Evolutionary conservation across 2,113 vertebrate genomes (phyloP).

Genomic region (Sturnira hondurensis): DNA sequence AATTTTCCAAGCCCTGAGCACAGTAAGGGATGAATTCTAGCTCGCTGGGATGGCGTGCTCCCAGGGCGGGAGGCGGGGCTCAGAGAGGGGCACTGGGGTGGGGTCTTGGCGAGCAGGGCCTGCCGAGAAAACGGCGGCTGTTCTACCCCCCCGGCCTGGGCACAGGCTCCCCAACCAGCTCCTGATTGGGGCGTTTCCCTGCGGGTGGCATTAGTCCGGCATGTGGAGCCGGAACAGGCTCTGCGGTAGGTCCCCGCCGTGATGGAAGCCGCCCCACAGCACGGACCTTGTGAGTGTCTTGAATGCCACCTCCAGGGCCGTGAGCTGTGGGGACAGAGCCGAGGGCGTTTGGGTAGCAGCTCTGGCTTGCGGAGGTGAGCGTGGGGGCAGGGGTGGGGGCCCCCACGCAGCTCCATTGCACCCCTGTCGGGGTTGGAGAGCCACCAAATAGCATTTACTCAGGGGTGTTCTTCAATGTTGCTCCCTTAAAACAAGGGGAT

Average conservation of each 20-base stretch:
- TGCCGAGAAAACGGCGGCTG: rapidly evolving
- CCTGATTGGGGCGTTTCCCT: constrained; percentile 14
- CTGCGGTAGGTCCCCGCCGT: rapidly evolving
- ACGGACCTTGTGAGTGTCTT: rapidly evolving
- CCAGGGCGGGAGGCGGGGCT: not conserved
- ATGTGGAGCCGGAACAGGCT: not conserved
- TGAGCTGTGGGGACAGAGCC: rapidly evolving
- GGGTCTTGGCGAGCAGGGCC: not conserved
- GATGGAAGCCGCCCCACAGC: not conserved
- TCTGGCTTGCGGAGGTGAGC: not conserved
- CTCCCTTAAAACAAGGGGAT: not conserved
- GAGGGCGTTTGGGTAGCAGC: rapidly evolving
- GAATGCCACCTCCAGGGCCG: not conserved
- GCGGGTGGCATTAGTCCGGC: not conserved
- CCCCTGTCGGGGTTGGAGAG: too few species aligned
- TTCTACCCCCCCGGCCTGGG: not conserved
- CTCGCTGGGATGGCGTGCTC: rapidly evolving
- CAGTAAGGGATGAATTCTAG: not conserved
- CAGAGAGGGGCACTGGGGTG: rapidly evolving
- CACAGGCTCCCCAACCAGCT: not conserved
- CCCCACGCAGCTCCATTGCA: rapidly evolving
- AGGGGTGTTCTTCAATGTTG: not conserved
- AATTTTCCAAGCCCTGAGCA: not conserved
- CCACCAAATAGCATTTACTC: rapidly evolving
- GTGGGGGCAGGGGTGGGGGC: too few species aligned